phyloP scores from a whole-genome alignment of 2,113 vertebrate species.

The Edolisoma coerulescens region DNA sequence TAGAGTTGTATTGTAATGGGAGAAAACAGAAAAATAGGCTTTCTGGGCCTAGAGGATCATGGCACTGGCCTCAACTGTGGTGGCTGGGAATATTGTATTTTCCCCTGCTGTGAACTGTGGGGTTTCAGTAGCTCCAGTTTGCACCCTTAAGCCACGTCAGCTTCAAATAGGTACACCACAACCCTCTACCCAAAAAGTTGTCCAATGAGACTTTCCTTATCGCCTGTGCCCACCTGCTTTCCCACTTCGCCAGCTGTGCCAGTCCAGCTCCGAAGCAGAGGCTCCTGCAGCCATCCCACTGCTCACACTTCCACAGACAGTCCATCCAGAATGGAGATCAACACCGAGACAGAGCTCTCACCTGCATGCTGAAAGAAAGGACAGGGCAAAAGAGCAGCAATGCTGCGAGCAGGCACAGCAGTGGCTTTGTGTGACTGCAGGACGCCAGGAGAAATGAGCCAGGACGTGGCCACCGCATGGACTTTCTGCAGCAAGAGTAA shows the following conservation, averaged over 20 bases:
- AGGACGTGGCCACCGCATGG: rapidly evolving
- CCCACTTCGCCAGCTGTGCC: neutral
- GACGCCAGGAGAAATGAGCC: neutral
- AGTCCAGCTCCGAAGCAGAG: rapidly evolving
- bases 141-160: neutral
- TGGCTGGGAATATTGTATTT: neutral
- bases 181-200: neutral
- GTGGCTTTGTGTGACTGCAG: neutral
- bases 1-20: neutral
- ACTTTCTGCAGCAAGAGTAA: neutral
- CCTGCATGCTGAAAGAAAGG: neutral
- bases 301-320: neutral
- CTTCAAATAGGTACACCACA: neutral
- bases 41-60: neutral
- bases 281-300: neutral
- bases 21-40: neutral
- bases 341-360: neutral
- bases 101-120: neutral
- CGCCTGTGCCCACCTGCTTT: neutral
- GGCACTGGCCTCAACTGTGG: rapidly evolving
- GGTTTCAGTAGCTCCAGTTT: rapidly evolving
- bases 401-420: neutral
- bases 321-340: neutral
- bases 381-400: neutral
- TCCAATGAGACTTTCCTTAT: neutral